Conservation (phyloP, 2,888 invertebrate species). For the Caenorhabditis zanzibari region DNA sequence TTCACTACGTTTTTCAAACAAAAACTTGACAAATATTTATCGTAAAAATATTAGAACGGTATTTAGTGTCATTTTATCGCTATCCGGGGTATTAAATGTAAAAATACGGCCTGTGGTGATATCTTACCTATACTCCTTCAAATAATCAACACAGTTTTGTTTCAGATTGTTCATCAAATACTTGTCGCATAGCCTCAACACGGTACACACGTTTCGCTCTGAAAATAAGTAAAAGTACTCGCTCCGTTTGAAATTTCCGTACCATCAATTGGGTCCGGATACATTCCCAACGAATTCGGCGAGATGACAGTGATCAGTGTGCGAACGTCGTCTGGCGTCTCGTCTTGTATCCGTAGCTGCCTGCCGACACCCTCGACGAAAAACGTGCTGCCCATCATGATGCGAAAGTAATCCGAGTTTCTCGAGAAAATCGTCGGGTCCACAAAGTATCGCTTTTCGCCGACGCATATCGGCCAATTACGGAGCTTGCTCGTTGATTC, state of each 20-base stretch:
- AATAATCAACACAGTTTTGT: slow-evolving; percentile 54
- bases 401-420: slow-evolving; percentile 61
- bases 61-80: too few relatives aligned
- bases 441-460: slow-evolving; percentile 49
- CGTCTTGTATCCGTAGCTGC: slow-evolving; percentile 47
- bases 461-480: slow-evolving; percentile 47
- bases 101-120: too few relatives aligned
- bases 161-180: slow-evolving; percentile 58
- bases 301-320: slow-evolving; percentile 54
- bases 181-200: slow-evolving; percentile 63
- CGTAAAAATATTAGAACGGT: too few relatives aligned
- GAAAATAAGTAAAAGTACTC: slow-evolving; percentile 8
- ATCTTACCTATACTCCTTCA: slow-evolving; percentile 49
- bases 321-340: slow-evolving; percentile 56
- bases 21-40: too few relatives aligned
- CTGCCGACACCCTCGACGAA: slow-evolving; percentile 55
- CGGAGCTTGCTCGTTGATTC: slow-evolving; percentile 48
- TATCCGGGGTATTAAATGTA: too few relatives aligned
- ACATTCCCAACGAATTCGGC: slow-evolving; percentile 60
- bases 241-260: too few relatives aligned
- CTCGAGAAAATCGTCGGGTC: slow-evolving; percentile 50
- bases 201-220: slow-evolving; percentile 60
- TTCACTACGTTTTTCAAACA: too few relatives aligned
- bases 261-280: slow-evolving; percentile 59
- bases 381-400: slow-evolving; percentile 38